Percentiles rank a stretch among this genome's conserved stretches.
phyloP scores from a whole-genome alignment of 2,113 vertebrate genomes.

The Gopherus flavomarginatus region DNA sequence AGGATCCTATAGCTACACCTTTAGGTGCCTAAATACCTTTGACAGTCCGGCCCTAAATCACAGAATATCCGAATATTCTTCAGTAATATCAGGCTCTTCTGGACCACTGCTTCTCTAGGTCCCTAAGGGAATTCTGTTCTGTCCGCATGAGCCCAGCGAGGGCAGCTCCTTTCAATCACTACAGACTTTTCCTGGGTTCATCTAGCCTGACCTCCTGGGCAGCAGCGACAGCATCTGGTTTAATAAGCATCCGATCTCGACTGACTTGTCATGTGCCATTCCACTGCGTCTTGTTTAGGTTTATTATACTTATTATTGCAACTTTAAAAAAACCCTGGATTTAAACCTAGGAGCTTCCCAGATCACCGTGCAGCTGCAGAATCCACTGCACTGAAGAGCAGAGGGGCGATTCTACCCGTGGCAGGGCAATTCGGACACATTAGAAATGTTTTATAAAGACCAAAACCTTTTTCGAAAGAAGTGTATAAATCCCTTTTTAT shows the following conservation, averaged over 20 bases:
- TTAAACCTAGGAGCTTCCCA: constrained; percentile 62
- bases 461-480: constrained; percentile 62
- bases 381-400: not conserved
- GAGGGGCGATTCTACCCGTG: constrained; percentile 51
- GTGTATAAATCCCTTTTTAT: constrained; percentile 72
- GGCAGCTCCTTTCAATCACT: not conserved
- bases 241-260: not conserved
- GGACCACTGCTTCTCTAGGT: not conserved
- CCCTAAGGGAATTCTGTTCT: not conserved
- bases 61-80: not conserved
- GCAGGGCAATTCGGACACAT: constrained; percentile 18
- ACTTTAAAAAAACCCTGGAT: constrained; percentile 31
- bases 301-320: constrained; percentile 16
- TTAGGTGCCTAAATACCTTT: not conserved
- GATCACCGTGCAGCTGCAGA: not conserved
- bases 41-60: not conserved
- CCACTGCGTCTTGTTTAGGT: constrained; percentile 34
- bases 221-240: not conserved
- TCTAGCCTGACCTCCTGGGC: not conserved
- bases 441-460: constrained; percentile 49
- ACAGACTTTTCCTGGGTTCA: not conserved
- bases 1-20: not conserved
- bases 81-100: not conserved
- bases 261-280: not conserved
- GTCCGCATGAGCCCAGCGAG: not conserved